A percentile compares a stretch with the other conserved stretches of the same genome.
phyloP scores from a whole-genome alignment of 2,888 invertebrate genomes.

The Shargacucullia verbasci region DNA sequence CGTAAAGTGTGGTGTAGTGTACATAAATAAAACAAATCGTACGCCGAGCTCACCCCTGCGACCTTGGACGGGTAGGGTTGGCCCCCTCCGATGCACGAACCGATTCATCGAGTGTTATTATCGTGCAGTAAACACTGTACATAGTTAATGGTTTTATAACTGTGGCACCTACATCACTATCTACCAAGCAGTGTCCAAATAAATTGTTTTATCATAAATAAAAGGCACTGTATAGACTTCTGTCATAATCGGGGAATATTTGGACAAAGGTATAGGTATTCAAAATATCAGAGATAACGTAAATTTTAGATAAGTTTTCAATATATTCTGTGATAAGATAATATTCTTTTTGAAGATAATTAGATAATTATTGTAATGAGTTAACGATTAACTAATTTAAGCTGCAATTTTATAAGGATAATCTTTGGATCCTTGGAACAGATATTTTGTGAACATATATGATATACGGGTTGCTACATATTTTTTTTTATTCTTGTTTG shows the following conservation, averaged over 20 bases:
- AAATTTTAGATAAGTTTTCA: slow-evolving; percentile 11
- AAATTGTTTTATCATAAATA: no score
- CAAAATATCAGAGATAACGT: slow-evolving; percentile 29
- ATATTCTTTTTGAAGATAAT: slow-evolving; percentile 11
- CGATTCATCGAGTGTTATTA: slow-evolving; percentile 62
- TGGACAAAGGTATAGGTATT: no score
- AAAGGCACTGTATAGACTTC: no score
- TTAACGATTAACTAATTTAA: slow-evolving; percentile 19
- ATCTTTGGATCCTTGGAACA: slow-evolving; percentile 2
- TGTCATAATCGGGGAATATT: no score
- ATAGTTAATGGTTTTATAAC: slow-evolving; percentile 56
- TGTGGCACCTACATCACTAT: slow-evolving; percentile 45
- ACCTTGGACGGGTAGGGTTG: slow-evolving; percentile 79
- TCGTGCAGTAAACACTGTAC: slow-evolving; percentile 56
- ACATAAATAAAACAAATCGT: slow-evolving; percentile 54
- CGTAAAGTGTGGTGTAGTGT: slow-evolving; percentile 53
- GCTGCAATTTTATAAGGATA: slow-evolving; percentile 10
- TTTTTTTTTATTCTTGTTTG: no score
- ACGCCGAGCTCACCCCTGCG: slow-evolving; percentile 71
- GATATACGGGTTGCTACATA: no score
- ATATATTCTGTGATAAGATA: slow-evolving; percentile 36
- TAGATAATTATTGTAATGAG: neutral
- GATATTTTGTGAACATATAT: no score
- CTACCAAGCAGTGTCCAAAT: slow-evolving; percentile 6
- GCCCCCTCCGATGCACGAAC: slow-evolving; percentile 67